Conservation (phyloP, 2,113 vertebrate species). For the Nothocercus nigrocapillus region DNA sequence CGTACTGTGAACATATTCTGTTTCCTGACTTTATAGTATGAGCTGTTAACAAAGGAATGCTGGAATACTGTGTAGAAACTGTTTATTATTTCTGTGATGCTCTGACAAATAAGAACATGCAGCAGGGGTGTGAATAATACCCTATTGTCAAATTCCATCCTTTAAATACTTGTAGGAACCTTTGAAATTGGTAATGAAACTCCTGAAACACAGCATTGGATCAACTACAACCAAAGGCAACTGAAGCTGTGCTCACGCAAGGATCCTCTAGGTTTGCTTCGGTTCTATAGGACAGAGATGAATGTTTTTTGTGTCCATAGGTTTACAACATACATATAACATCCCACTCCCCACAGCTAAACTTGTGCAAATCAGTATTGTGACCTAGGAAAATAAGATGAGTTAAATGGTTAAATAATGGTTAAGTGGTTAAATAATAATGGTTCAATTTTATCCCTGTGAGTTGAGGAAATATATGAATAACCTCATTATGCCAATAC, state of each 20-base stretch:
- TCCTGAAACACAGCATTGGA: neutral
- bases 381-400: neutral
- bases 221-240: neutral
- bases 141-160: neutral
- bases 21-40: neutral
- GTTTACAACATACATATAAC: neutral
- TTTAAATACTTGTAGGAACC: neutral
- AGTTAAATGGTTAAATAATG: neutral
- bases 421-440: neutral
- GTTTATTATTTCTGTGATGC: neutral
- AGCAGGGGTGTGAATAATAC: neutral
- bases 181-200: neutral
- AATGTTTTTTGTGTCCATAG: neutral
- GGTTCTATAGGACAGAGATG: neutral
- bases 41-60: neutral
- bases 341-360: neutral
- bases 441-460: neutral
- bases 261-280: neutral
- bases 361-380: neutral
- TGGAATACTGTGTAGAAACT: neutral
- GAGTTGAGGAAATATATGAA: neutral
- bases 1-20: neutral
- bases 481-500: slow-evolving; percentile 44
- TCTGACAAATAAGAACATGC: neutral
- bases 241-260: neutral